Evolutionary conservation across 2,113 vertebrate genomes (phyloP).

Genomic region (Bos javanicus): DNA sequence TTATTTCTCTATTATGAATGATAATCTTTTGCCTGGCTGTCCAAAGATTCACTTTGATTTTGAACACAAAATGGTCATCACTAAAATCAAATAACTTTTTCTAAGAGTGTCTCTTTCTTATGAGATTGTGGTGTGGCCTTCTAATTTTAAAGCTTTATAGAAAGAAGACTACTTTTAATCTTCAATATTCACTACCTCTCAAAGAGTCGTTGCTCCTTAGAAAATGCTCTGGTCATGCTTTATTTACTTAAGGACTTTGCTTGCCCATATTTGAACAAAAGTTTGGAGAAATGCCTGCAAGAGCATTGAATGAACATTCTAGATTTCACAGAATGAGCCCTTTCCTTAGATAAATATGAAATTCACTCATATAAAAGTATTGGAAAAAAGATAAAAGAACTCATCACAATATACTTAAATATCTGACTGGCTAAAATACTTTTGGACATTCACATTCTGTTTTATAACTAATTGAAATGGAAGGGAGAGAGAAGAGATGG

Average conservation of each 20-base stretch:
- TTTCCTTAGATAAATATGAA: background rate
- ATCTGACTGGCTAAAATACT: background rate
- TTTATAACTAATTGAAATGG: background rate
- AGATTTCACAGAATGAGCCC: background rate
- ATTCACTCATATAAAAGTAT: background rate
- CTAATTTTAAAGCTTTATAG: background rate
- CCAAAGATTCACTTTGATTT: background rate
- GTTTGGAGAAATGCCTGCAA: background rate
- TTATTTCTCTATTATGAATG: background rate
- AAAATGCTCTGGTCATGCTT: background rate
- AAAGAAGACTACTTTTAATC: background rate
- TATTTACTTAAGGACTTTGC: background rate
- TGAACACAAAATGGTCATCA: background rate
- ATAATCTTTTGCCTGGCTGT: background rate
- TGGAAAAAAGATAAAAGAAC: background rate
- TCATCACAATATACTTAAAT: background rate
- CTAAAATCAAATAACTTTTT: background rate
- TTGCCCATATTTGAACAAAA: background rate
- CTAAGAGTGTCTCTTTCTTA: background rate
- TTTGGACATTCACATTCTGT: background rate
- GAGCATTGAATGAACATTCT: background rate
- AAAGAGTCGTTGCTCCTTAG: background rate
- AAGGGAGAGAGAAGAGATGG: background rate
- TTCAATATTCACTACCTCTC: background rate
- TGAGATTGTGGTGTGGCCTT: background rate